phyloP scores from a whole-genome alignment of 2,797 vertebrate genomes.

The Cossypha niveicapilla region DNA sequence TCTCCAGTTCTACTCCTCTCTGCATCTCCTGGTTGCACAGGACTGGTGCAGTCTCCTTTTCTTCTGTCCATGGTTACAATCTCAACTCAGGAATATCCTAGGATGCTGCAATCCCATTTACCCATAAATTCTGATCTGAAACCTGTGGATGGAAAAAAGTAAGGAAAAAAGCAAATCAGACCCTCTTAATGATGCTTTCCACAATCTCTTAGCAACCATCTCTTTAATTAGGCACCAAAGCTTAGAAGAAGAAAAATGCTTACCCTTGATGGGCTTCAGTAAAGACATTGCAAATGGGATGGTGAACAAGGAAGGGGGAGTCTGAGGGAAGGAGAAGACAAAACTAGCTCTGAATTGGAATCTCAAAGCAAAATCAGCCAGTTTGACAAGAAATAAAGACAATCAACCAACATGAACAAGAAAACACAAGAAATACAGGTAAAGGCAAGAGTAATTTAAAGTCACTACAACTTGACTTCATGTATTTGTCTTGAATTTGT shows the following conservation, averaged over 20 bases:
- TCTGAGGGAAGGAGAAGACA: not conserved
- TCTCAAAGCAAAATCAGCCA: not conserved
- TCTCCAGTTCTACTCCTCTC: slow-evolving; percentile 23
- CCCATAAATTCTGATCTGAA: slow-evolving; percentile 10
- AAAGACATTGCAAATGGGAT: not conserved
- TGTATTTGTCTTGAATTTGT: not conserved
- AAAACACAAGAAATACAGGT: not conserved
- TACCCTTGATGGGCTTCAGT: not conserved
- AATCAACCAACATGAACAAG: not conserved
- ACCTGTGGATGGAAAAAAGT: slow-evolving; percentile 22
- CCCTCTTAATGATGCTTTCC: slow-evolving; percentile 50
- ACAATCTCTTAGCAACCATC: slow-evolving; percentile 80
- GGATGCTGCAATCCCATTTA: slow-evolving; percentile 70
- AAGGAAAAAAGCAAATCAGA: slow-evolving; percentile 70
- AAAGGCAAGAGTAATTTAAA: not conserved
- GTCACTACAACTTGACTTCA: not conserved
- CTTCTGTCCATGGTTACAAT: not conserved
- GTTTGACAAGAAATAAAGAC: not conserved
- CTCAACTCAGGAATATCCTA: slow-evolving; percentile 22
- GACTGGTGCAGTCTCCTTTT: not conserved
- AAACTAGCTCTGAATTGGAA: not conserved
- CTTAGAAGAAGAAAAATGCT: slow-evolving; percentile 51
- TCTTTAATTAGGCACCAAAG: slow-evolving; percentile 76
- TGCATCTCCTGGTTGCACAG: not conserved
- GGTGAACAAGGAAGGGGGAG: not conserved